phyloP scores from a whole-genome alignment of 1,140 invertebrate genomes.

The Triops longicaudatus region DNA sequence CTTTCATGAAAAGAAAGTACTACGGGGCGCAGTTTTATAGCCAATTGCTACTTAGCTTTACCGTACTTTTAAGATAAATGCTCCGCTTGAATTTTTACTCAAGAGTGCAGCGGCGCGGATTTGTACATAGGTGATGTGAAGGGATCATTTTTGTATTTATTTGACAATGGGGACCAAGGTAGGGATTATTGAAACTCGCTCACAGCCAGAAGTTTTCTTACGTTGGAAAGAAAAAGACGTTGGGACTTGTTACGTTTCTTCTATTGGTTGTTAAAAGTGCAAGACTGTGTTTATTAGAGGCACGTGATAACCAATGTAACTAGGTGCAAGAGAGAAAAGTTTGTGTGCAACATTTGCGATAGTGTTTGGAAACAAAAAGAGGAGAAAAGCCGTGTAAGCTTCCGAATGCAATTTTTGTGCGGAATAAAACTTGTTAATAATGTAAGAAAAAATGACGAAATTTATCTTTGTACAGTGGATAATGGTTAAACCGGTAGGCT shows the following conservation, averaged over 20 bases:
- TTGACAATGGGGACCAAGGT: neutral
- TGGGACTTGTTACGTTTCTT: neutral
- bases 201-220: neutral
- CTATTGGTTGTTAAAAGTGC: neutral
- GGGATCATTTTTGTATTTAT: slow-evolving; percentile 1
- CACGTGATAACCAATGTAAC: slow-evolving; percentile 1
- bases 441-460: neutral
- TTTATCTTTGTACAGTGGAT: neutral
- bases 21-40: neutral
- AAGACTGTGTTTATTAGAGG: neutral
- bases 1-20: too few species aligned
- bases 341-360: neutral
- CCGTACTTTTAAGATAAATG: neutral
- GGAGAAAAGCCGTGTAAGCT: neutral
- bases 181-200: neutral
- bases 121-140: neutral
- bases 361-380: neutral
- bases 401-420: neutral
- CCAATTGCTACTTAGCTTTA: neutral
- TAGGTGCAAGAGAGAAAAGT: neutral
- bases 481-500: too few species aligned
- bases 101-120: neutral
- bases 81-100: neutral
- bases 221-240: too few species aligned
- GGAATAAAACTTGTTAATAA: slow-evolving; percentile 3